Evolutionary conservation across 2,888 invertebrate genomes (phyloP).

Genomic region (Epistrophella euchroma): DNA sequence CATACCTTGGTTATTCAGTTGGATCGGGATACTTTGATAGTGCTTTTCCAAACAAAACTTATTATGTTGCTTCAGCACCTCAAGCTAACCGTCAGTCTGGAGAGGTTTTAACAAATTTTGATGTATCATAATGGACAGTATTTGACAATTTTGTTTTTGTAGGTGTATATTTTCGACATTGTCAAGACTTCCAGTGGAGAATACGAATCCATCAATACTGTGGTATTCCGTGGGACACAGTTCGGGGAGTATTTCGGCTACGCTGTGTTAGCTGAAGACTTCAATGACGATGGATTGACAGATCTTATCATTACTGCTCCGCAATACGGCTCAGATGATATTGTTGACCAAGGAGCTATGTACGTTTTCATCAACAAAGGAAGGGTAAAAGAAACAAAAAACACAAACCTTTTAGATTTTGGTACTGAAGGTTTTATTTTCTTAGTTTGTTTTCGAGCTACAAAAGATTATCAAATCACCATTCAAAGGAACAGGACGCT

Average conservation of each 20-base stretch:
- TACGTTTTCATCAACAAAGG: conserved; percentile 83
- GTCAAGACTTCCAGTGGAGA: conserved; percentile 61
- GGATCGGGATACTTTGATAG: conserved; percentile 82
- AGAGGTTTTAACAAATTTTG: conserved; percentile 75
- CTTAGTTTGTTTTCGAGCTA: conserved; percentile 81
- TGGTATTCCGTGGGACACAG: conserved; percentile 84
- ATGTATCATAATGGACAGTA: too few species aligned
- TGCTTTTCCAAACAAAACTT: conserved; percentile 77
- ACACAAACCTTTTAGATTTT: too few species aligned
- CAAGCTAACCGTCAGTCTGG: conserved; percentile 83
- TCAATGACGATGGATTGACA: conserved; percentile 86
- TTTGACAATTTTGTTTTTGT: not conserved
- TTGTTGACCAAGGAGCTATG: conserved; percentile 83
- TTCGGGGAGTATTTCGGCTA: conserved; percentile 89
- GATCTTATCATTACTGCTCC: conserved; percentile 89
- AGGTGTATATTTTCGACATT: conserved; percentile 82
- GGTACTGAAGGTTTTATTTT: not conserved
- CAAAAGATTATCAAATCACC: conserved; percentile 80
- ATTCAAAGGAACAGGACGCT: conserved; percentile 80
- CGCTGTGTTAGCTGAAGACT: conserved; percentile 86
- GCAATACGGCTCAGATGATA: conserved; percentile 80
- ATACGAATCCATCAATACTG: conserved; percentile 78
- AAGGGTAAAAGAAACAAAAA: conserved; percentile 78
- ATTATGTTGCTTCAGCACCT: conserved; percentile 83
- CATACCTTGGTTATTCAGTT: conserved; percentile 83